Evolutionary conservation across 1,140 invertebrate genomes (phyloP), one percentile per base, ranked within the genome.

Genomic region (Stegodyphus dumicola): DNA sequence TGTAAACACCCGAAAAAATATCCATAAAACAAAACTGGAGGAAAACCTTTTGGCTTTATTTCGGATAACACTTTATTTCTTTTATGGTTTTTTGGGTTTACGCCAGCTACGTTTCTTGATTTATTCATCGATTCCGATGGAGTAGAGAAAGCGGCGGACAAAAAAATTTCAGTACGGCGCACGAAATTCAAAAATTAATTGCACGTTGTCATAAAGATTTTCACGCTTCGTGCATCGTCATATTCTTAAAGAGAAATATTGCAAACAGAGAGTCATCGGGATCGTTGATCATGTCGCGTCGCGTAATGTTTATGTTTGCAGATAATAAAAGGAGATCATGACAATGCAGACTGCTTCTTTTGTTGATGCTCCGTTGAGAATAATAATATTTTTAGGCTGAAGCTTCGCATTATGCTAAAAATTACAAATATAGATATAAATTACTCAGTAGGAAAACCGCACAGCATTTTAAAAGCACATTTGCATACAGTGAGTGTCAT

Each of bases 1-100:
- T 85, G 81, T 85, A 85, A 85, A 85, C 81, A 85, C 60, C 81
- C 70, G 65, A 85, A 49, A 73, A 77, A 83, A 85, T 85, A 85
- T 85, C 81, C 65, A 85, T 85, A 85, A 85, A 85, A 85, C 81
- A 85, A 85, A 76, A 77, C 54, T 73, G 52, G 70, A 85, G 53
- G 77, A 69, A 85, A 77, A 52, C 74, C 74, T 70, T 81, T 85
- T 75, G 74, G 81, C 81, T 85, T 85, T 85, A 85, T 85, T 85
- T 76, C 73, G 65, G 64, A 81, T 76, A 69, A 17, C 33, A 75
- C 66, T 85, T 69, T 85, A 85, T 74, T 83, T 69, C 51, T 85
- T n/a, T 85, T 70, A 85, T 85, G 51, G 70, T 48, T 77, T n/a
- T 65, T 66, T 77, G 81, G 81, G 71, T 49, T 52, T 67, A 13